phyloP scores from a whole-genome alignment of 2,888 invertebrate genomes.

The Heliconius sara region DNA sequence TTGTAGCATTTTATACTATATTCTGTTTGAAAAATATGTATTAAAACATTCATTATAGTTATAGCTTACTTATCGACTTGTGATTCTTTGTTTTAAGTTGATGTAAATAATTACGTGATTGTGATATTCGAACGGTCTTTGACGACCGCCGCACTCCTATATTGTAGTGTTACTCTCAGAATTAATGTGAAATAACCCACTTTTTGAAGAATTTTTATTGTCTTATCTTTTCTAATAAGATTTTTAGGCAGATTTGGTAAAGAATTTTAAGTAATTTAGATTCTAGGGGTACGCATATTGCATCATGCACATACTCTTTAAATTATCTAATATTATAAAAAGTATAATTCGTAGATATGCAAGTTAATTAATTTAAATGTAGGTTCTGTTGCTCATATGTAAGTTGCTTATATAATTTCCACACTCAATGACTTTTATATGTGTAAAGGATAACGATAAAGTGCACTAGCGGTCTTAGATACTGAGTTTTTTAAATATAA shows the following conservation, averaged over 20 bases:
- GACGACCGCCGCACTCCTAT: not conserved
- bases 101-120: constrained; percentile 27
- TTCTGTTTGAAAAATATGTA: not conserved
- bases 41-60: not conserved
- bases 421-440: not conserved
- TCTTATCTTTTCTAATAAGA: too few relatives aligned
- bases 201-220: too few relatives aligned
- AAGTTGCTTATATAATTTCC: not conserved
- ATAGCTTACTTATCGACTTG: constrained; percentile 8
- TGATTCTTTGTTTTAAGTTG: constrained; percentile 15
- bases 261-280: not conserved
- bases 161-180: not conserved
- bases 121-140: constrained; percentile 6
- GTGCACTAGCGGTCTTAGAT: not conserved
- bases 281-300: not conserved
- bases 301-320: too few relatives aligned
- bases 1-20: not conserved
- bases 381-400: not conserved
- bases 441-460: too few relatives aligned
- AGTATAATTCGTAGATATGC: not conserved
- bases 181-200: not conserved
- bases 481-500: not conserved
- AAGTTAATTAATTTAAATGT: not conserved
- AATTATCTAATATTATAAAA: not conserved
- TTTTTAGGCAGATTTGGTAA: too few relatives aligned